Percentiles rank a stretch among this genome's conserved stretches.
These are phyloP conservation scores for Sisyra nigra DNA, from an alignment of 2,888 invertebrate species.

Conservation along the genomic window DNA sequence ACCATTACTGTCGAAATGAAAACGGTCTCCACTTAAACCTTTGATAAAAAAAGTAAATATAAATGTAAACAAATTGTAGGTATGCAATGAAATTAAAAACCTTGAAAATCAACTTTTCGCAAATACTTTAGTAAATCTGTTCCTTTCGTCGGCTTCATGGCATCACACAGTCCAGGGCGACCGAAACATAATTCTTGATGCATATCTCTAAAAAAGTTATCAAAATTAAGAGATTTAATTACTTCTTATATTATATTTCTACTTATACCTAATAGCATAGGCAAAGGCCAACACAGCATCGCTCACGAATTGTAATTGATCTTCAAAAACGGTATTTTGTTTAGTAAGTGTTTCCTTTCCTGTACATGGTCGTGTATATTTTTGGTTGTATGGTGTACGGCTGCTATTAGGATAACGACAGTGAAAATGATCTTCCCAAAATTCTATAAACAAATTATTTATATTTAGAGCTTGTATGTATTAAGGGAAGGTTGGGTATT, in stretches of 20 bases:
- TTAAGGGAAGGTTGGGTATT: too few species aligned
- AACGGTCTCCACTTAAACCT: constrained; percentile 82
- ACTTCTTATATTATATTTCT: neutral
- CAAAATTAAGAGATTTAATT: neutral
- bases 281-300: constrained; percentile 94
- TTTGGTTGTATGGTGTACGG: constrained; percentile 65
- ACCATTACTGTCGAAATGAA: constrained; percentile 77
- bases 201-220: constrained; percentile 51
- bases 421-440: constrained; percentile 89
- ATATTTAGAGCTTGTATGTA: too few species aligned
- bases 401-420: constrained; percentile 73
- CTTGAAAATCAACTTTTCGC: constrained; percentile 72
- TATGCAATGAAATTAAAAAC: constrained; percentile 28
- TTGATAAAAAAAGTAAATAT: constrained; percentile 13
- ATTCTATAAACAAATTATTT: too few species aligned
- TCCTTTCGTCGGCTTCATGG: constrained; percentile 83
- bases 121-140: constrained; percentile 69
- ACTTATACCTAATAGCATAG: constrained; percentile 57
- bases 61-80: neutral
- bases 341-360: constrained; percentile 58
- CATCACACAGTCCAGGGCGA: constrained; percentile 61
- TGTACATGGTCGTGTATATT: constrained; percentile 54
- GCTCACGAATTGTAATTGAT: constrained; percentile 90
- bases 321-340: constrained; percentile 73
- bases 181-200: constrained; percentile 65